Base-by-base conservation (phyloP, 92 coral and sea anemone species). In the Porites evermanni region DNA sequence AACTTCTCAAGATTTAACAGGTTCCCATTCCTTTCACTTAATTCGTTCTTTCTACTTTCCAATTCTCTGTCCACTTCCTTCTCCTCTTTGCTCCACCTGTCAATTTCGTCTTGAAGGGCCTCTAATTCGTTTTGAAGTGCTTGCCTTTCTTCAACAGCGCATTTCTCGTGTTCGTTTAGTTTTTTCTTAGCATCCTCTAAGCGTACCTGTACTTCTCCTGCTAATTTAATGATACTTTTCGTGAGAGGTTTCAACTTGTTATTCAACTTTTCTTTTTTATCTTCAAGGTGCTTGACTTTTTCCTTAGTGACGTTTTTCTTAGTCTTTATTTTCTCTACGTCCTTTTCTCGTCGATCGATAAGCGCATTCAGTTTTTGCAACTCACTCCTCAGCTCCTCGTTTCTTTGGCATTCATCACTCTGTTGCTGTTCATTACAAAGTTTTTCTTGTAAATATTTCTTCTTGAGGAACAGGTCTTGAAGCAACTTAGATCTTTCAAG, bases 1-100 rank as follows among this genome's bases (percentile, higher is more conserved):
- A 88, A 86, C 59, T 86, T 88, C 58, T 78, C 89, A 12, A 93
- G 78, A 12, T 75, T 73, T 7, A 72, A 70, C 32, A 77, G 82
- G 19, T 84, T 91, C 53, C 51, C 79, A 5, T 18, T 69, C 0
- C 58, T 11, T n/a, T 87, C 60, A 67, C 53, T 50, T 12, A 21
- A 8, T 64, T 32, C 66, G 23, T 84, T 23, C 68, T 76, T 84
- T 6, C 53, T 75, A 76, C 52, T 32, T 24, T 67, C n/a, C 14
- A 84, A 84, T 19, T 76, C 58, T 13, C 29, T 3, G 13, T 76
- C 75, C 56, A 76, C 20, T 26, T 77, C 77, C 29, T 53, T 53
- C 19, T 17, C 24, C 54, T 84, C 82, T 20, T 84, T 38, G 9
- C 44, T 32, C 26, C 61, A 52, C 17, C 24, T 54, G 54, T 76